A percentile compares a stretch with the other conserved stretches of the same genome.
Evolutionary conservation across 1,140 invertebrate species (phyloP).

Genomic region (Brachystomella parvula): DNA sequence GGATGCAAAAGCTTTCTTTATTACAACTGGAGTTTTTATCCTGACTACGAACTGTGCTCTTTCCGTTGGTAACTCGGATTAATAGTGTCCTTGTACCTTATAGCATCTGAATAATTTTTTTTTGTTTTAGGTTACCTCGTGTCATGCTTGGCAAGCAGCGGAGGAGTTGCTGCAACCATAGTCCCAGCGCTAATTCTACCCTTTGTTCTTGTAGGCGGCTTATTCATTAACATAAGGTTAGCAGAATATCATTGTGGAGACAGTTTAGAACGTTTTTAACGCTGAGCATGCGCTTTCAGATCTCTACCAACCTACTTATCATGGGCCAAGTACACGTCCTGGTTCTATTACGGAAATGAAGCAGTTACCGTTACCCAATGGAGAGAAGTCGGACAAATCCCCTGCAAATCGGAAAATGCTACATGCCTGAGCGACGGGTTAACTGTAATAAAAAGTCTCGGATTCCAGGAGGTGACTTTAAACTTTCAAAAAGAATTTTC

Average conservation of each 20-base stretch:
- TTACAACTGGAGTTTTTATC: too few relatives aligned
- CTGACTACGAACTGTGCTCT: too few relatives aligned
- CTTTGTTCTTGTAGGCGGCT: conserved; percentile 49
- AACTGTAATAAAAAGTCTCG: neutral
- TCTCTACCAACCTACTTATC: conserved; percentile 47
- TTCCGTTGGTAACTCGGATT: too few relatives aligned
- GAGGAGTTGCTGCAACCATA: conserved; percentile 44
- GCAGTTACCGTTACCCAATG: conserved; percentile 36
- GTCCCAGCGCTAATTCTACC: conserved; percentile 49
- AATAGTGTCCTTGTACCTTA: too few relatives aligned
- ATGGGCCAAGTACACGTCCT: conserved; percentile 49
- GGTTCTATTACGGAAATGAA: conserved; percentile 49
- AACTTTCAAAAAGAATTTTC: neutral
- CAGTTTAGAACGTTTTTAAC: neutral
- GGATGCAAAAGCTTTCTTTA: too few relatives aligned
- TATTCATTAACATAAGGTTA: conserved; percentile 49
- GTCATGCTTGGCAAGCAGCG: conserved; percentile 41
- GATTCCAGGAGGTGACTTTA: neutral
- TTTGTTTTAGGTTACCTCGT: conserved; percentile 44
- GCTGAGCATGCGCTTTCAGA: conserved; percentile 22
- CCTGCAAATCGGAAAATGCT: neutral
- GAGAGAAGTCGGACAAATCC: neutral
- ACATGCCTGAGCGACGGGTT: neutral
- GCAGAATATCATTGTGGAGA: conserved; percentile 7
- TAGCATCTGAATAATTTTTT: neutral